These are phyloP conservation scores for Drosophila auraria DNA, from an alignment of 1,140 invertebrate species.

Conservation along the genomic window DNA sequence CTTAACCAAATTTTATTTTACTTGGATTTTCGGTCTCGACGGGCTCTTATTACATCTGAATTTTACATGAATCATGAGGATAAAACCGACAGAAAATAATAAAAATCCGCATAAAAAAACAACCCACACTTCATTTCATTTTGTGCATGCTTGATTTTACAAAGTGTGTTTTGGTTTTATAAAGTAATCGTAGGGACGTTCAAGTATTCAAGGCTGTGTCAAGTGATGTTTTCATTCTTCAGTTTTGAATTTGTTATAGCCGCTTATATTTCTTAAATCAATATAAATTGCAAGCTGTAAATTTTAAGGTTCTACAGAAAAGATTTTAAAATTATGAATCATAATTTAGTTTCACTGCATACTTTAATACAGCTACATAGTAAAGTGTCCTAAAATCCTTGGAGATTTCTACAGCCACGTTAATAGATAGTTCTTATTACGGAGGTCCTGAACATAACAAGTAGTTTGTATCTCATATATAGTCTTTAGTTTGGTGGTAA, in stretches of 20 bases:
- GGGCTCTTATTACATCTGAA: slow-evolving; percentile 32
- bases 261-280: too few species aligned
- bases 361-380: background rate
- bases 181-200: background rate
- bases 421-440: background rate
- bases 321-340: too few species aligned
- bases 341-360: background rate
- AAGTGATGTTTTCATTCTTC: too few species aligned
- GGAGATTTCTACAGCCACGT: background rate
- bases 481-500: background rate
- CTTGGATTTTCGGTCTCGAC: slow-evolving; percentile 11
- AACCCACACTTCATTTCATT: background rate
- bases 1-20: slow-evolving; percentile 36
- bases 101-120: background rate
- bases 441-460: background rate
- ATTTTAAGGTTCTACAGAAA: too few species aligned
- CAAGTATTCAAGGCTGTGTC: background rate
- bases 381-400: background rate
- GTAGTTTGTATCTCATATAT: slow-evolving; percentile 1
- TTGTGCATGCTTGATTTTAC: slow-evolving; percentile 8
- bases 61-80: slow-evolving; percentile 25
- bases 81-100: background rate
- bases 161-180: background rate
- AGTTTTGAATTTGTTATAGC: too few species aligned
- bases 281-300: too few species aligned